Evolutionary conservation across 2,797 vertebrate genomes (phyloP), one percentile per base, ranked within the genome.

Genomic region (Peromyscus attwateri): DNA sequence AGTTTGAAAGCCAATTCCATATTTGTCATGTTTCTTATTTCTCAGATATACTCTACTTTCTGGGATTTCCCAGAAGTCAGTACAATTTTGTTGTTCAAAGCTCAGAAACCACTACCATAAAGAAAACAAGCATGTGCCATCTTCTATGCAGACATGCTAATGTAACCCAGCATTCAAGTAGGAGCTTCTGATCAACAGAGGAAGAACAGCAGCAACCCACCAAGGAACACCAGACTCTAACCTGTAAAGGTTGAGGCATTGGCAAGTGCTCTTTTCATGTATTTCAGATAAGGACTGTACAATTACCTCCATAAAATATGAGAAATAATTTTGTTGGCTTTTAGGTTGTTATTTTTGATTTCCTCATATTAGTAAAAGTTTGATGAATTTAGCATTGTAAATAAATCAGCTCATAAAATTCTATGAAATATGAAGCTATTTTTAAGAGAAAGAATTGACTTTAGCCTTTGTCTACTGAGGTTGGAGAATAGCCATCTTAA

Each of bases 31-130:
- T 89, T 94, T 37, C 5, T 37, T 75, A 52, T 82, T 97, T 92
- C 31, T 49, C 43, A 91, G 64, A 93, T 95, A 87, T 87, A 91
- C 4, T 79, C 40, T 92, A 29, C 64, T 91, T 25, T 40, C n/a
- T 95, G 57, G 34, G 95, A 87, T 89, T 89, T 95, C 64, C 80
- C 91, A 91, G 46, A 57, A 92, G 75, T 43, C 16, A 64, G 57
- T 27, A 43, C 49, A 85, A 91, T 82, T 79, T 94, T 49, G 19
- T 57, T 93, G 19, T 68, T 81, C 73, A 92, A 92, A 88, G 64
- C 3, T 40, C 10, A 95, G 57, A 17, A 89, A 77, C 40, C 80
- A 13, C 37, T 94, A 81, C 8, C 6, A 1, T 62, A 43, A 52
- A 73, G 57, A 23, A 89, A 79, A 60, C 27, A 64, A 77, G 29